Evolutionary conservation across 2,888 invertebrate genomes (phyloP).

Genomic region (Buathra laborator): DNA sequence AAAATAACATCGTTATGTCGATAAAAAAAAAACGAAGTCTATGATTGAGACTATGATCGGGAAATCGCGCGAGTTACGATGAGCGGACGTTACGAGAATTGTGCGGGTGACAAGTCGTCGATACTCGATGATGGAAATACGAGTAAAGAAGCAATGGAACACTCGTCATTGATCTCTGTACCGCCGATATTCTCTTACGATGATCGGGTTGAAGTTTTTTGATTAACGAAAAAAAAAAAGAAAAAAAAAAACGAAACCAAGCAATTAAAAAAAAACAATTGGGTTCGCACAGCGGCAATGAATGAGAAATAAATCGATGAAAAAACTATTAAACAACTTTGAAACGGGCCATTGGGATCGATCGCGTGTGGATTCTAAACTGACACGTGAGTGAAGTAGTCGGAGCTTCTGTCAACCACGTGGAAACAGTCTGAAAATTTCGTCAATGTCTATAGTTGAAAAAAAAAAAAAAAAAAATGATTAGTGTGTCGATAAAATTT

Average conservation of each 20-base stretch:
- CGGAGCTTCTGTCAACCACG: constrained; percentile 12
- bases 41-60: constrained; percentile 30
- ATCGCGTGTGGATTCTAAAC: not conserved
- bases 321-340: not conserved
- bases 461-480: not conserved
- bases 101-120: constrained; percentile 60
- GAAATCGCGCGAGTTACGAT: constrained; percentile 50
- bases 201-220: constrained; percentile 14
- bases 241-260: not conserved
- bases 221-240: constrained; percentile 3
- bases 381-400: not conserved
- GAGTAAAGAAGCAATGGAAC: constrained; percentile 12
- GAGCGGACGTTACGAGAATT: constrained; percentile 44
- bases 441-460: not conserved
- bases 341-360: not conserved
- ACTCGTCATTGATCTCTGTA: constrained; percentile 42
- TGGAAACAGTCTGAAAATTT: constrained; percentile 13
- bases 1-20: constrained; percentile 1
- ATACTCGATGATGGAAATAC: constrained; percentile 56
- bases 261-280: not conserved
- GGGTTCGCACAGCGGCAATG: not conserved
- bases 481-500: not conserved
- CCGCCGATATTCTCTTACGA: constrained; percentile 31
- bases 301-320: not conserved
- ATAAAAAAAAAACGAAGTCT: constrained; percentile 3